These are phyloP conservation scores for Drosophila kohkoa DNA, from an alignment of 1,140 invertebrate genomes.

Conservation along the genomic window DNA sequence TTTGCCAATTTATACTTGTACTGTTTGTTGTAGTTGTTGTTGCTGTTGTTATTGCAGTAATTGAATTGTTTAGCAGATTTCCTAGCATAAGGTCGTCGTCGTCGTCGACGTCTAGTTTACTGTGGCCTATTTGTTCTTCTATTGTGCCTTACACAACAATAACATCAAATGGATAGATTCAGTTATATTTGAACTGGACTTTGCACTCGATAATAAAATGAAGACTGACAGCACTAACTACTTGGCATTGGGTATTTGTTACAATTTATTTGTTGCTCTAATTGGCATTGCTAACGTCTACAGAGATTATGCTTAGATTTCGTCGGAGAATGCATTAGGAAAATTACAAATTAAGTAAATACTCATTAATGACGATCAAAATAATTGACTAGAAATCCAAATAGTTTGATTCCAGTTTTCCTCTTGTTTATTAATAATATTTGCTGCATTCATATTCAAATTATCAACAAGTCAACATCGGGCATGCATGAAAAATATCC, in stretches of 20 bases:
- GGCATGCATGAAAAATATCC: conserved; percentile 51
- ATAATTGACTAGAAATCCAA: not conserved
- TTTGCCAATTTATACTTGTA: conserved; percentile 46
- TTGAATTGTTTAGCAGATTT: conserved; percentile 66
- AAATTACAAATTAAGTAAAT: conserved; percentile 2
- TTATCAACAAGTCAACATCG: conserved; percentile 45
- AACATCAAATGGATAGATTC: conserved; percentile 18
- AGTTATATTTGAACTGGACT: conserved; percentile 21
- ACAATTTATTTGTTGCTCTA: conserved; percentile 12
- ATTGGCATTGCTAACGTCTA: not conserved
- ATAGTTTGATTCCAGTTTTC: conserved; percentile 8
- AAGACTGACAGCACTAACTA: not conserved
- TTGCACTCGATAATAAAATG: conserved; percentile 11
- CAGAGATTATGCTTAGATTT: not conserved
- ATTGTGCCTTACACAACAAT: conserved; percentile 34
- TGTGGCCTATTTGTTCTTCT: conserved; percentile 24
- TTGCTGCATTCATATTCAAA: conserved; percentile 37
- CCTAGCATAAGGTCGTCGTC: conserved; percentile 20
- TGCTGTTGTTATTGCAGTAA: conserved; percentile 54
- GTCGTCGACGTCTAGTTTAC: conserved; percentile 5
- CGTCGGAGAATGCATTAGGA: not conserved
- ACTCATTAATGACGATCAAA: not conserved
- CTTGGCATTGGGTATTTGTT: conserved; percentile 1
- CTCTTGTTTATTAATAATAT: conserved; percentile 51
- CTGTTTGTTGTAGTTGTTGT: conserved; percentile 31